phyloP scores from a whole-genome alignment of 2,888 invertebrate genomes.

The Drosophila suboccidentalis region DNA sequence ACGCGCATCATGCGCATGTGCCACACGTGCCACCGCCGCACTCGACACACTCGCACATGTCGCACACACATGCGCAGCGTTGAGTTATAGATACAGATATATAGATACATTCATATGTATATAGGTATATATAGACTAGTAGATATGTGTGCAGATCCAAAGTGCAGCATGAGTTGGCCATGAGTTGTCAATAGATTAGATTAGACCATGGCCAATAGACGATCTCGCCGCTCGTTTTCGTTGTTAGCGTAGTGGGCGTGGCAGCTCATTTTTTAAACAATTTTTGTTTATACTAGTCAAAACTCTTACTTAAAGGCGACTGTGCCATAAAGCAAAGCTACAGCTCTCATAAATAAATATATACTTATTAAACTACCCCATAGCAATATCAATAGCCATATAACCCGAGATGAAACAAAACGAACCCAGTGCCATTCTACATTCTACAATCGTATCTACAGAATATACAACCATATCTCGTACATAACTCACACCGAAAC shows the following conservation, averaged over 20 bases:
- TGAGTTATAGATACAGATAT: conserved; percentile 86
- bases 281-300: conserved; percentile 72
- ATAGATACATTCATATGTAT: neutral
- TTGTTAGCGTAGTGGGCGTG: conserved; percentile 55
- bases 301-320: conserved; percentile 73
- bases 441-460: conserved; percentile 15
- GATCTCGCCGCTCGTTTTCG: conserved; percentile 77
- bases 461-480: conserved; percentile 17
- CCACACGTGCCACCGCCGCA: conserved; percentile 87
- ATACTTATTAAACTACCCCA: conserved; percentile 34
- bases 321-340: conserved; percentile 73
- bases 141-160: conserved; percentile 60
- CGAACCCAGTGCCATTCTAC: conserved; percentile 61
- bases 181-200: conserved; percentile 9
- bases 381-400: conserved; percentile 33
- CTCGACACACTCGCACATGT: conserved; percentile 88
- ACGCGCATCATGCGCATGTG: conserved; percentile 89
- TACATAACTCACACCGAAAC: conserved; percentile 42
- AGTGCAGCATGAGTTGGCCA: conserved; percentile 64
- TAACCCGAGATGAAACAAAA: conserved; percentile 15
- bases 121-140: neutral
- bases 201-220: conserved; percentile 56
- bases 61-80: conserved; percentile 92
- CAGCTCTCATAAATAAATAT: conserved; percentile 51
- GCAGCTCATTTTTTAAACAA: conserved; percentile 49